Conservation (phyloP, 2,113 vertebrate species). For the Hippolais icterina region DNA sequence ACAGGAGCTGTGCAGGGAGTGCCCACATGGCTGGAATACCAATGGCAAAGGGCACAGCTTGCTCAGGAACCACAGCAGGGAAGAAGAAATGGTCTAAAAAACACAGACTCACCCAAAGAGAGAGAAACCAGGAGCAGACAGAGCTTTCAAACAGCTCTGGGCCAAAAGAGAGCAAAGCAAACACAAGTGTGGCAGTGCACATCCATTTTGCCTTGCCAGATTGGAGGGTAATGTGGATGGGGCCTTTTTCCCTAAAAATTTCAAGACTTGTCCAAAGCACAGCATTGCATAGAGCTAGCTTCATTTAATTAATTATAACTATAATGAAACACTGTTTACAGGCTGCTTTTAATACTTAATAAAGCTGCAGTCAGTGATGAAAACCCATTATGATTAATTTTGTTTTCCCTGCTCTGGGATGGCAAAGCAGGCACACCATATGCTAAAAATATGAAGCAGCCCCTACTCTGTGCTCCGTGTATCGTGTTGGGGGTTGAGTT, state of each 20-base stretch:
- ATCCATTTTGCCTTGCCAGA: not conserved
- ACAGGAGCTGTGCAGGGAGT: not conserved
- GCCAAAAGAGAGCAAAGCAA: not conserved
- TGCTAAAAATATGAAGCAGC: not conserved
- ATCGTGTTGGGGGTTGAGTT: not conserved
- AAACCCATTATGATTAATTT: not conserved
- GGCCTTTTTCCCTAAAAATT: not conserved
- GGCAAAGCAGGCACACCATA: not conserved
- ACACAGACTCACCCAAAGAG: not conserved
- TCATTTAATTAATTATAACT: not conserved
- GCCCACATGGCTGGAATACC: not conserved
- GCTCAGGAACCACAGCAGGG: not conserved
- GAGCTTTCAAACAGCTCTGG: not conserved
- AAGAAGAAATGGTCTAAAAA: not conserved
- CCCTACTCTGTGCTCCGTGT: not conserved
- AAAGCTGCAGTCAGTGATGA: not conserved
- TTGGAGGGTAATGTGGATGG: not conserved
- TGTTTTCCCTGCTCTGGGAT: not conserved
- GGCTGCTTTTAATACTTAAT: not conserved
- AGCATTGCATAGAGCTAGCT: not conserved
- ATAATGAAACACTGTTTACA: not conserved
- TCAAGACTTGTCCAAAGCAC: not conserved
- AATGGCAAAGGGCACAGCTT: not conserved
- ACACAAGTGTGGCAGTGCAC: rapidly evolving
- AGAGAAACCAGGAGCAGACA: not conserved